phyloP scores from a whole-genome alignment of 2,888 invertebrate species.

The Lasius fuliginosus region DNA sequence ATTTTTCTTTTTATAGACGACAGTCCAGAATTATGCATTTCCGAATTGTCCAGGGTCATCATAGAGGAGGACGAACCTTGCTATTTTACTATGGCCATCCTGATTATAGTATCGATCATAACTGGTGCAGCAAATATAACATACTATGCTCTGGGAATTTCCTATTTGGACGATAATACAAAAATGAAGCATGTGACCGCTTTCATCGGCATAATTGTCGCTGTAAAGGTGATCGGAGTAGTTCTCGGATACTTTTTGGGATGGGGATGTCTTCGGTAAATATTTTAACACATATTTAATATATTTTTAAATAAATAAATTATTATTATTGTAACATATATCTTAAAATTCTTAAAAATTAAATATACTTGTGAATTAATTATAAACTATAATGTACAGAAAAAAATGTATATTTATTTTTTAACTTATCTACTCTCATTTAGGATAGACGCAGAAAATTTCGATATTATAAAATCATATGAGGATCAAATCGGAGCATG shows the following conservation, averaged over 20 bases:
- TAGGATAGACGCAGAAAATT: conserved; percentile 80
- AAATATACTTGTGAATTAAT: not conserved
- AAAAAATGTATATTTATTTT: conserved; percentile 17
- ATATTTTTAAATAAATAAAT: not conserved
- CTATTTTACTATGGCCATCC: conserved; percentile 85
- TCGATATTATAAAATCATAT: conserved; percentile 77
- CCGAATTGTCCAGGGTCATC: conserved; percentile 71
- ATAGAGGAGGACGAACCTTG: conserved; percentile 75
- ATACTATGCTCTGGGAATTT: conserved; percentile 88
- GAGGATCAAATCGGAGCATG: conserved; percentile 84
- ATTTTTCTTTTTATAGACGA: conserved; percentile 73
- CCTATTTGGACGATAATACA: conserved; percentile 89
- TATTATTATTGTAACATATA: not conserved
- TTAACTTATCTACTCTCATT: conserved; percentile 26
- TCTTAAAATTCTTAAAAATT: not conserved
- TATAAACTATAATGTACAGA: not conserved
- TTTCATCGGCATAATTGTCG: conserved; percentile 78
- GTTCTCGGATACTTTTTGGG: conserved; percentile 81
- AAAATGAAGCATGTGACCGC: conserved; percentile 87
- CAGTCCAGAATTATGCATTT: conserved; percentile 77
- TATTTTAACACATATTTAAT: not conserved
- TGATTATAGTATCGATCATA: conserved; percentile 87
- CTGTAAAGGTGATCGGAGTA: conserved; percentile 79
- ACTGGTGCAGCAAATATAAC: conserved; percentile 87
- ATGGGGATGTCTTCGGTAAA: conserved; percentile 82